Evolutionary conservation across 30 jellyfish, hydroid and myxozoan genomes (phyloP).

Genomic region (Aurelia aurita complex sp. Pacific): DNA sequence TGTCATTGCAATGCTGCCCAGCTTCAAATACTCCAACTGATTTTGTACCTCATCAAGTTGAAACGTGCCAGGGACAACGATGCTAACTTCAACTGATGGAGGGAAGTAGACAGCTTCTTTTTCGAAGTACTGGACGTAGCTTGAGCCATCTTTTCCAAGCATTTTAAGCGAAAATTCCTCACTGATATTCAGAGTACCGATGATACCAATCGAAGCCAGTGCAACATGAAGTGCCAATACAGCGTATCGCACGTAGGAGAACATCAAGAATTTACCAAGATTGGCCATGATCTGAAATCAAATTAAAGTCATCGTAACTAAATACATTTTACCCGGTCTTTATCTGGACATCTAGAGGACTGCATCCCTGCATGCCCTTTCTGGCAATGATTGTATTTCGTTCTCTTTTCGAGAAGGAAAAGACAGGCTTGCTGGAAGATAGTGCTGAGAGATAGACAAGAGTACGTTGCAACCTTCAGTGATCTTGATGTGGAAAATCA

Average conservation of each 20-base stretch:
- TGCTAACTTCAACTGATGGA: constrained; percentile 30
- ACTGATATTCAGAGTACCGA: constrained; percentile 59
- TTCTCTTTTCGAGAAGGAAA: too few species aligned
- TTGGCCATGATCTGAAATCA: constrained; percentile 11
- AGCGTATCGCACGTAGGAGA: constrained; percentile 21
- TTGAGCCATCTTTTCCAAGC: constrained; percentile 77
- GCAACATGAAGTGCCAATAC: constrained; percentile 39
- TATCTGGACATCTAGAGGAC: too few species aligned
- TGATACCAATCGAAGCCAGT: constrained; percentile 55
- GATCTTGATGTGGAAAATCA: too few species aligned
- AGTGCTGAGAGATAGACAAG: too few species aligned
- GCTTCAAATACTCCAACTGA: constrained; percentile 25
- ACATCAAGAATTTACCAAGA: constrained; percentile 29
- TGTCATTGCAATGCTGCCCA: constrained; percentile 10
- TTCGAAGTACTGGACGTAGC: constrained; percentile 45
- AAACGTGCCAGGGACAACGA: constrained; percentile 52
- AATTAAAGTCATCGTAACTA: not conserved
- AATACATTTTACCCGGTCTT: too few species aligned
- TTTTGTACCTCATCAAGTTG: not conserved
- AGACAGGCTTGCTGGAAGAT: too few species aligned
- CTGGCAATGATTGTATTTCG: too few species aligned
- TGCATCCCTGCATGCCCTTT: too few species aligned
- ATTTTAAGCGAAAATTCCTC: constrained; percentile 52
- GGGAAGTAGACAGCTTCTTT: constrained; percentile 37
- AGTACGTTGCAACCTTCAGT: too few species aligned